Conservation (phyloP, 64 coral and sea anemone species). For the Astreopora myriophthalma region DNA sequence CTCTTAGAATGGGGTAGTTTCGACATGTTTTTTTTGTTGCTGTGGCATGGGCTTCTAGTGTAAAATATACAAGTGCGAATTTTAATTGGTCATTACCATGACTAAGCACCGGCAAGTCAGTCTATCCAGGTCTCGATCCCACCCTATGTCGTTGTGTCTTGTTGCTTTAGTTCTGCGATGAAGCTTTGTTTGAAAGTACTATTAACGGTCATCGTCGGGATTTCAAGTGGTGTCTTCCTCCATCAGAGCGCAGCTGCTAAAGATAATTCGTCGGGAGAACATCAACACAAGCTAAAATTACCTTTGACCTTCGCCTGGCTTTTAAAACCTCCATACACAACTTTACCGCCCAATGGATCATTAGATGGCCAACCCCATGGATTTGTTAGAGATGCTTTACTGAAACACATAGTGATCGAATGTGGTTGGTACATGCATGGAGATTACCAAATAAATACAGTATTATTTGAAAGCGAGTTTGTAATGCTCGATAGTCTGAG, state of each 20-base stretch:
- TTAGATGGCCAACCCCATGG: not conserved
- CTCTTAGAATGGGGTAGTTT: no score
- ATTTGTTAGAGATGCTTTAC: not conserved
- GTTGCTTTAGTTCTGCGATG: not conserved
- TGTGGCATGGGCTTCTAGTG: no score
- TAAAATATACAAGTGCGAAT: no score
- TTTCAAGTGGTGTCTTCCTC: not conserved
- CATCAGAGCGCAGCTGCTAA: not conserved
- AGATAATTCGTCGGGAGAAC: not conserved
- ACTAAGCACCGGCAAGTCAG: no score
- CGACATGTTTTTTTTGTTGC: no score
- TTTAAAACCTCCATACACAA: not conserved
- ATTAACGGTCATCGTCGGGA: not conserved
- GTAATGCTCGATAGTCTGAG: not conserved
- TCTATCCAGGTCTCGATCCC: no score
- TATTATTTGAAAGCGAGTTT: not conserved
- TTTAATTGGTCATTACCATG: no score
- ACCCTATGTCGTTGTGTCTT: not conserved
- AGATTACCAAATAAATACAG: not conserved
- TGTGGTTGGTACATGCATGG: not conserved
- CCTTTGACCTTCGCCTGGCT: not conserved
- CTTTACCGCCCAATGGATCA: not conserved
- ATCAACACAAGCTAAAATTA: not conserved
- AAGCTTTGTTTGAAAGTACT: not conserved
- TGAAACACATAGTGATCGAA: not conserved